Evolutionary conservation across 2,888 invertebrate species (phyloP).

Genomic region (Hemithea aestivaria): DNA sequence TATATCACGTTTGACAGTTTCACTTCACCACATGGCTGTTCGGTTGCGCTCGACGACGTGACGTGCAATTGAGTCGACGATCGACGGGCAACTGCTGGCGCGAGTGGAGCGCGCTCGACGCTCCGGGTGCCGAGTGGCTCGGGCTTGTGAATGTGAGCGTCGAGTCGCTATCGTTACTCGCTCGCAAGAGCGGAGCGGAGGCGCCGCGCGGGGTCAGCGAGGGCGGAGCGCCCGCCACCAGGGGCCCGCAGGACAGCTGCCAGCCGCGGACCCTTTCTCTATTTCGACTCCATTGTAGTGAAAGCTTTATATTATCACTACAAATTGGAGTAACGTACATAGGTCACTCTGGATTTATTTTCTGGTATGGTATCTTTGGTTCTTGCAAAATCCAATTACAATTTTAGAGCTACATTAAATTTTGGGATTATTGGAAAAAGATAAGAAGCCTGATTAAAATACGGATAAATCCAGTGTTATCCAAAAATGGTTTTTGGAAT

Average conservation of each 20-base stretch:
- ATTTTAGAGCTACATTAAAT: no score
- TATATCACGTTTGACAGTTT: conserved; percentile 76
- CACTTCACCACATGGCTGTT: conserved; percentile 76
- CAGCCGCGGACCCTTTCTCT: conserved; percentile 69
- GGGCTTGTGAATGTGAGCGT: conserved; percentile 42
- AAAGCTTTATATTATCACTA: conserved; percentile 57
- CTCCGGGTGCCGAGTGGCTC: conserved; percentile 21
- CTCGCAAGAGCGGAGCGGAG: conserved; percentile 40
- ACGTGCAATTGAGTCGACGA: conserved; percentile 60
- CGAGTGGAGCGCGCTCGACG: conserved; percentile 27
- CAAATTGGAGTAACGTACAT: no score
- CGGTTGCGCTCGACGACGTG: conserved; percentile 49
- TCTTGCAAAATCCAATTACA: no score
- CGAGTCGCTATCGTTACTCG: conserved; percentile 12
- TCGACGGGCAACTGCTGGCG: conserved; percentile 69
- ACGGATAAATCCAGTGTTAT: no score
- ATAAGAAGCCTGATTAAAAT: no score
- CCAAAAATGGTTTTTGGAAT: no score
- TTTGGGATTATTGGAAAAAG: no score
- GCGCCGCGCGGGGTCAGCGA: conserved; percentile 58
- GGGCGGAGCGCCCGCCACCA: conserved; percentile 60
- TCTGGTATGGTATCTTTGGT: no score
- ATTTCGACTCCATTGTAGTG: conserved; percentile 56
- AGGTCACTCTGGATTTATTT: no score
- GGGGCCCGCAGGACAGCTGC: conserved; percentile 74